Base-by-base conservation (phyloP, 2,113 vertebrate genomes). In the Chionis minor region DNA sequence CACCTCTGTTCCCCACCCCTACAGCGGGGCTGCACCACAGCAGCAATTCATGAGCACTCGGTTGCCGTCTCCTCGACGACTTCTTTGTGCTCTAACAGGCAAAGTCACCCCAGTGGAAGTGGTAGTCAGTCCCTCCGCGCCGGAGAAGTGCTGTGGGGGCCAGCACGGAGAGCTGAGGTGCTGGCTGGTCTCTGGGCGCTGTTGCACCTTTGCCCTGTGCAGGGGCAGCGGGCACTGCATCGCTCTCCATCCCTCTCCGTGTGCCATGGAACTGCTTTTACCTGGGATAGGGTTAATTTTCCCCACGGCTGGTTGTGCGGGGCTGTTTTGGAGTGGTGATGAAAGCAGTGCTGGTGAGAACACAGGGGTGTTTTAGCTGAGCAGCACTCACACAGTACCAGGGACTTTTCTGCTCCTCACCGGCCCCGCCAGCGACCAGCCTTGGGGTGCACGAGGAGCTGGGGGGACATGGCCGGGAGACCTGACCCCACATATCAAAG, bases 361-460 rank as follows among this genome's bases (percentile, higher is more conserved):
- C 49, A 20, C 59, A 33, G 3, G 0, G 6, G 18, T 35, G 26
- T 6, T 55, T 44, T 24, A 32, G 32, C 8, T 4, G 2, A n/a
- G 77, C 61, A 22, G 30, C 0, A 10, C 38, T 55, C 10, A 19
- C 52, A 35, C 63, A 56, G 33, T 40, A 19, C 14, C 63, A 47
- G 9, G 51, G 14, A 14, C 24, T 55, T 81, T 35, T 14, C 40
- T 67, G 40, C 32, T 56, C 33, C 33, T 47, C 63, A n/a, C 23
- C 5, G 26, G 23, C 30, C 59, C 47, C 13, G 3, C 8, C 35
- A 33, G 59, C 6, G 5, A 33, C 28, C 2, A n/a, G 47, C 35
- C 16, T 33, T 63, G 47, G 23, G 58, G n/a, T 62, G 75, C 58
- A 51, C n/a, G 10, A 40, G 58, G 74, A 19, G 20, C 7, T 33